A percentile compares a stretch with the other conserved stretches of the same genome.
These are phyloP conservation scores for Tribolium freemani DNA, from an alignment of 2,888 invertebrate species.

Conservation along the genomic window DNA sequence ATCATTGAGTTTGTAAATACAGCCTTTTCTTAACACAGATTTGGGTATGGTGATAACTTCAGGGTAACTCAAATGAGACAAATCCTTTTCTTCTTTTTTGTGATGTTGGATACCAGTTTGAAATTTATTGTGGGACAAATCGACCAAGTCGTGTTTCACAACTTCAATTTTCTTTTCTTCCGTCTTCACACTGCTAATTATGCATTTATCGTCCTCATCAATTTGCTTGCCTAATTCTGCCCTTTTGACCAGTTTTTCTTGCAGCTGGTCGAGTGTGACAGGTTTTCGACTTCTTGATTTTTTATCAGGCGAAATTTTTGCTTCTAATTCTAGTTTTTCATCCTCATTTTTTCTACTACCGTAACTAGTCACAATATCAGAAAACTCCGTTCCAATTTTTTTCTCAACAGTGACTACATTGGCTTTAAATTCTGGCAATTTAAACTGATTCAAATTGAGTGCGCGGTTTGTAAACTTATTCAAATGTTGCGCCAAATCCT, in stretches of 20 bases:
- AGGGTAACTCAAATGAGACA: slow-evolving; percentile 68
- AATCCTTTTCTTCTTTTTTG: slow-evolving; percentile 51
- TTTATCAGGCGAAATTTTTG: neutral
- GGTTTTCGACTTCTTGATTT: neutral
- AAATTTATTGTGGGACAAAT: slow-evolving; percentile 46
- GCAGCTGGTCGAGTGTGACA: slow-evolving; percentile 58
- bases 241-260: slow-evolving; percentile 50
- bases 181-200: slow-evolving; percentile 37
- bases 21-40: slow-evolving; percentile 74
- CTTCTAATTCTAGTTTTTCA: slow-evolving; percentile 7
- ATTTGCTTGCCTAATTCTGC: slow-evolving; percentile 35
- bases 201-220: slow-evolving; percentile 53
- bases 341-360: slow-evolving; percentile 8
- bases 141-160: slow-evolving; percentile 9
- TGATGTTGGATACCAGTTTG: slow-evolving; percentile 45
- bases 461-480: slow-evolving; percentile 76
- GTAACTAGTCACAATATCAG: slow-evolving; percentile 68
- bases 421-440: slow-evolving; percentile 59
- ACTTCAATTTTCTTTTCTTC: slow-evolving; percentile 17
- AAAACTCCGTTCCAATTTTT: slow-evolving; percentile 64
- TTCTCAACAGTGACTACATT: slow-evolving; percentile 65
- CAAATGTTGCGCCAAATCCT: slow-evolving; percentile 73
- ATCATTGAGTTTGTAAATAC: slow-evolving; percentile 82
- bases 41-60: slow-evolving; percentile 80
- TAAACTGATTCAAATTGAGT: slow-evolving; percentile 52